Conservation (phyloP, 2,113 vertebrate species). For the Mastomys natalensis region DNA sequence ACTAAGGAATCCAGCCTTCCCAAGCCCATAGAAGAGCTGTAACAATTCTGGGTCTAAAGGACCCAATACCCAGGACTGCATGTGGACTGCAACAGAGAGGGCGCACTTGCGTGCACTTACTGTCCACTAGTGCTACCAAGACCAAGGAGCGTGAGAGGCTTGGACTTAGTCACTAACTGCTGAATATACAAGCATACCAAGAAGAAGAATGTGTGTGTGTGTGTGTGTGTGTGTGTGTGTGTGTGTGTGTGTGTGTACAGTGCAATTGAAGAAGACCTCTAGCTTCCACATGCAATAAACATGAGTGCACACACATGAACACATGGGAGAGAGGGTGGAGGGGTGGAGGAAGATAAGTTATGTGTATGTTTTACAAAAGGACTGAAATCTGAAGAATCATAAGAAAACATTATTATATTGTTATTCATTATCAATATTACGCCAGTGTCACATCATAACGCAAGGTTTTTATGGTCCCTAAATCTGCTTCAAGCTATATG, state of each 20-base stretch:
- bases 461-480: background rate
- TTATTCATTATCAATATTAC: background rate
- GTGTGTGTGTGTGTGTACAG: too few relatives aligned
- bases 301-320: too few relatives aligned
- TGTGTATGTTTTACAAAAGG: background rate
- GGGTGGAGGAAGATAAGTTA: background rate
- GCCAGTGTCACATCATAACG: background rate
- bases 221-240: too few relatives aligned
- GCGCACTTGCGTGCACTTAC: accelerated
- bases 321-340: background rate
- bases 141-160: background rate
- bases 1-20: background rate
- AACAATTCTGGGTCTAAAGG: too few relatives aligned
- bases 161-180: background rate
- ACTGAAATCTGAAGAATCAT: background rate
- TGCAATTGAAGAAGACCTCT: background rate
- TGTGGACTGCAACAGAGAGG: too few relatives aligned
- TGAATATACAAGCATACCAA: background rate
- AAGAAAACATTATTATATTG: background rate
- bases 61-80: background rate
- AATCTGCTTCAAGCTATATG: background rate
- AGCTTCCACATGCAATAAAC: background rate
- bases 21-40: background rate
- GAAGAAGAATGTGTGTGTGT: too few relatives aligned
- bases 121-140: too few relatives aligned